A percentile compares a stretch with the other conserved stretches of the same genome.
phyloP scores from a whole-genome alignment of 2,113 vertebrate genomes.

The Antennarius striatus region DNA sequence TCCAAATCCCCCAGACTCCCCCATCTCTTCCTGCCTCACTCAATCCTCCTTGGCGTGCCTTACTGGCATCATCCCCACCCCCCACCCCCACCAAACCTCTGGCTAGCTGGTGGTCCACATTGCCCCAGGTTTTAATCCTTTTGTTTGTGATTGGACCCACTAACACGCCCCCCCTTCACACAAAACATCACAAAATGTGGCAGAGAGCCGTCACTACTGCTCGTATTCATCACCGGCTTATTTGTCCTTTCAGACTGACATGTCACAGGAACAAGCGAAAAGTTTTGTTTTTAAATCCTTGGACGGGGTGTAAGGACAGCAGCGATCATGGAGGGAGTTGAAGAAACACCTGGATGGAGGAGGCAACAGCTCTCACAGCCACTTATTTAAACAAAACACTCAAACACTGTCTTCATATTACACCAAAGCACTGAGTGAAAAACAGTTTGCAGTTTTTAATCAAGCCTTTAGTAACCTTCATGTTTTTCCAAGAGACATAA shows the following conservation, averaged over 20 bases:
- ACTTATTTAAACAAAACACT: slow-evolving; percentile 53
- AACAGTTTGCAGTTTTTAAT: slow-evolving; percentile 61
- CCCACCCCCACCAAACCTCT: slow-evolving; percentile 34
- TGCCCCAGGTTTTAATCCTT: slow-evolving; percentile 73
- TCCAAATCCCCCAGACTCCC: slow-evolving; percentile 19
- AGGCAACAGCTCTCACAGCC: slow-evolving; percentile 17
- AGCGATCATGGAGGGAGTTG: slow-evolving; percentile 22
- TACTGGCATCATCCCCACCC: slow-evolving; percentile 42
- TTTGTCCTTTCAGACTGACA: slow-evolving; percentile 49
- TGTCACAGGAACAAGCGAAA: slow-evolving; percentile 10
- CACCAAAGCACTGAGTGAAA: slow-evolving; percentile 36
- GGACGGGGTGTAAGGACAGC: slow-evolving; percentile 14
- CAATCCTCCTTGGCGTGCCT: slow-evolving; percentile 23
- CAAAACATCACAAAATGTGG: slow-evolving; percentile 54
- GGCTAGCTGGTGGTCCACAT: slow-evolving; percentile 51
- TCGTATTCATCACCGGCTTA: slow-evolving; percentile 40
- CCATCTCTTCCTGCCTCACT: slow-evolving; percentile 5
- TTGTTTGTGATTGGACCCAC: slow-evolving; percentile 67
- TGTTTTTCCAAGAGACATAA: slow-evolving; percentile 16
- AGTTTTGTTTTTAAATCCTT: slow-evolving; percentile 17
- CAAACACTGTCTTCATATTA: slow-evolving; percentile 38
- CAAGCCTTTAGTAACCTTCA: slow-evolving; percentile 50
- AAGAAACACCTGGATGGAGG: slow-evolving; percentile 23
- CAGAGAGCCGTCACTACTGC: slow-evolving; percentile 37
- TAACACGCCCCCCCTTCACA: slow-evolving; percentile 21